A percentile compares a stretch with the other conserved stretches of the same genome.
phyloP scores from a whole-genome alignment of 2,113 vertebrate genomes.

The Stegastes partitus region DNA sequence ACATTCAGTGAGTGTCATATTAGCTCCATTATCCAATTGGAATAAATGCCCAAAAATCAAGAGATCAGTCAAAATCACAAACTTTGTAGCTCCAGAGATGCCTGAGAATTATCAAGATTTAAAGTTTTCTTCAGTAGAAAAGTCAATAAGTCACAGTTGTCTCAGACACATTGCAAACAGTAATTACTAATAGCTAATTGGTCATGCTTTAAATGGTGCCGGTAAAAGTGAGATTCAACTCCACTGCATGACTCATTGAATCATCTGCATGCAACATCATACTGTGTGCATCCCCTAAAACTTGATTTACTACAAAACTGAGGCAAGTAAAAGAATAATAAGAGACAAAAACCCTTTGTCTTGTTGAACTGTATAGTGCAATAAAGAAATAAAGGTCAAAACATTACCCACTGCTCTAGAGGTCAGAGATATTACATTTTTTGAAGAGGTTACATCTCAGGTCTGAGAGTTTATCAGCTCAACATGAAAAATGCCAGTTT shows the following conservation, averaged over 20 bases:
- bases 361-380: no score
- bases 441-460: neutral
- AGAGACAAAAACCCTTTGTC: neutral
- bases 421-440: conserved; percentile 12
- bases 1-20: no score
- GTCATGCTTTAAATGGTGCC: neutral
- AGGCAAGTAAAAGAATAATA: neutral
- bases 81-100: neutral
- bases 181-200: conserved; percentile 2
- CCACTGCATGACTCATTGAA: neutral
- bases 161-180: neutral
- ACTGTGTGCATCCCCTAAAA: neutral
- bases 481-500: conserved; percentile 24
- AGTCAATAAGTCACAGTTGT: no score
- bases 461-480: conserved; percentile 18
- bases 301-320: neutral
- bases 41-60: no score
- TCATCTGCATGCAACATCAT: neutral
- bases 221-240: neutral
- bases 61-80: no score
- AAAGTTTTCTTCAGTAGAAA: neutral
- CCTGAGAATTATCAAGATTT: neutral
- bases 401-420: neutral
- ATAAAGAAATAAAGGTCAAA: neutral
- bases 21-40: no score